These are phyloP conservation scores for Pseudorhombus dupliciocellatus DNA, from an alignment of 2,113 vertebrate species.

Conservation along the genomic window DNA sequence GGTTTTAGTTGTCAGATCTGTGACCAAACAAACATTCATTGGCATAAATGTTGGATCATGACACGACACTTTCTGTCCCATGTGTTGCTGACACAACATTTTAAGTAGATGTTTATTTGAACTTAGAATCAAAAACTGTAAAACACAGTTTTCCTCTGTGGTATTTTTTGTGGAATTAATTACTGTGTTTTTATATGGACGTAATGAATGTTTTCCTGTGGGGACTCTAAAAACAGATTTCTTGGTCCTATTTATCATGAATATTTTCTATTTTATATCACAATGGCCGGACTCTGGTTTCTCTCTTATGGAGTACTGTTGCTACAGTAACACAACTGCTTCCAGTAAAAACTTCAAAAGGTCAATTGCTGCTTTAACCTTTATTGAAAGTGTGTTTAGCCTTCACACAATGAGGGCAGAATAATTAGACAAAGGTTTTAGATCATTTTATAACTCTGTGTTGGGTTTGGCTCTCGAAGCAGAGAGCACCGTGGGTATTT, in stretches of 20 bases:
- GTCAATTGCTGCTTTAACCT: conserved; percentile 5
- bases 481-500: not conserved
- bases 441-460: not conserved
- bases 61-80: not conserved
- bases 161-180: not conserved
- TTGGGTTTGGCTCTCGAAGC: not conserved
- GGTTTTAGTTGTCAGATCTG: not conserved
- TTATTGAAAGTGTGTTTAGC: conserved; percentile 5
- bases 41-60: not conserved
- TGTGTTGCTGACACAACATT: too few relatives aligned
- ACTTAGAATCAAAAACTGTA: not conserved
- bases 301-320: not conserved
- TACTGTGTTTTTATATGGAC: not conserved
- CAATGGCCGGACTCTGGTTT: not conserved
- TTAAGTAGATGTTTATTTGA: not conserved
- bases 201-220: too few relatives aligned
- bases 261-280: too few relatives aligned
- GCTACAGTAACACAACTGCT: not conserved
- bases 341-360: conserved; percentile 18
- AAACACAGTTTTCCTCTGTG: not conserved
- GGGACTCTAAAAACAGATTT: too few relatives aligned
- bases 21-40: not conserved
- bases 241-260: too few relatives aligned
- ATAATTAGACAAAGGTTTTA: not conserved
- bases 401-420: not conserved